Evolutionary conservation across 2,113 vertebrate species (phyloP).

Genomic region (Sinosuthora webbiana): DNA sequence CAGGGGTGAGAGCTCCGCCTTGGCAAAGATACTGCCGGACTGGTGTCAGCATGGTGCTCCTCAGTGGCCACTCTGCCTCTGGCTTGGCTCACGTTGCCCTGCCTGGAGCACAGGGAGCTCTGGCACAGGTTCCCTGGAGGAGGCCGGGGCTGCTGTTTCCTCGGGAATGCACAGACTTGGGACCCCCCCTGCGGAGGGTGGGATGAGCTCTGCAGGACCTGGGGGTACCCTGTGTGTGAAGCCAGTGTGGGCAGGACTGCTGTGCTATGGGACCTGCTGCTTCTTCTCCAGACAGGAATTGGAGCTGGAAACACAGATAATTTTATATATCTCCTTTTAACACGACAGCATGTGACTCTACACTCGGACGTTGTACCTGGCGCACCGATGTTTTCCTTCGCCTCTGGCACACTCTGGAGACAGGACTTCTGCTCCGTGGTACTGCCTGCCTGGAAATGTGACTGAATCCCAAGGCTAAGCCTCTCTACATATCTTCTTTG

Average conservation of each 20-base stretch:
- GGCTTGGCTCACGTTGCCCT: neutral
- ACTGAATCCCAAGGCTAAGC: slow-evolving; percentile 2
- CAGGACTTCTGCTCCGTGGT: slow-evolving; percentile 19
- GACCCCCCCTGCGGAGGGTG: neutral
- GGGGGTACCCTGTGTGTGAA: neutral
- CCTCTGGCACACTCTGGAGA: slow-evolving; percentile 2
- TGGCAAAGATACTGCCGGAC: neutral
- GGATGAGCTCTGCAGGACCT: neutral
- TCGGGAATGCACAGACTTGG: neutral
- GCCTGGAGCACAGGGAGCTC: slow-evolving; percentile 6
- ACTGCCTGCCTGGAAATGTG: slow-evolving; percentile 9
- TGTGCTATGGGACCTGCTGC: neutral
- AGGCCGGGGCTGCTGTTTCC: neutral
- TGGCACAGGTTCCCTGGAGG: neutral
- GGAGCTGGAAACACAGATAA: neutral
- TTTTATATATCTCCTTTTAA: slow-evolving; percentile 36
- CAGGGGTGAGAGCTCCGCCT: neutral
- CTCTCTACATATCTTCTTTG: slow-evolving; percentile 36
- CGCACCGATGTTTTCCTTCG: neutral
- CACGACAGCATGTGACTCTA: neutral
- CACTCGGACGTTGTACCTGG: neutral
- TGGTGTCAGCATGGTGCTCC: neutral
- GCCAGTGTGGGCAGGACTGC: neutral
- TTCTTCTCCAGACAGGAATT: neutral
- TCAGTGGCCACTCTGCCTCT: neutral